Conservation (phyloP, 2,797 vertebrate genomes). For the Leuciscus waleckii region DNA sequence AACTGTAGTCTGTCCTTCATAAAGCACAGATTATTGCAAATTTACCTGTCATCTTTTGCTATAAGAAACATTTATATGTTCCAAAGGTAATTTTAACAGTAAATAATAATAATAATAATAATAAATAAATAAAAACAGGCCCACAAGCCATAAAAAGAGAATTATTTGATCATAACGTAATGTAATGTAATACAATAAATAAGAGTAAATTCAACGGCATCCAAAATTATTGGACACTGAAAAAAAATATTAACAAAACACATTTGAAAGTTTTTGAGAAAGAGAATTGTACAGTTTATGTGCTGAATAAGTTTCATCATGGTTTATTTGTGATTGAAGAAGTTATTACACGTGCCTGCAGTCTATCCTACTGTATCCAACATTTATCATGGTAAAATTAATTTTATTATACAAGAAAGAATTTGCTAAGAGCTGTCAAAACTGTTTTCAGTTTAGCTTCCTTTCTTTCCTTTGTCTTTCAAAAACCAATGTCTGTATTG, state of each 20-base stretch:
- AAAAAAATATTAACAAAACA: not conserved
- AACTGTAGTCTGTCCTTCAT: not conserved
- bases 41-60: not conserved
- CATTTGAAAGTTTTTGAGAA: not conserved
- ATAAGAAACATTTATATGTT: not conserved
- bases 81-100: not conserved
- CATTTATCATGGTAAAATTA: not conserved
- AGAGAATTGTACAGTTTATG: not conserved
- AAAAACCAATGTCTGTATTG: not conserved
- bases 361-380: not conserved
- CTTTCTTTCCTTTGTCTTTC: not conserved
- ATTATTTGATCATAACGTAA: not conserved
- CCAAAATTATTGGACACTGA: not conserved
- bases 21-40: not conserved
- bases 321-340: not conserved
- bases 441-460: not conserved
- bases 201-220: not conserved
- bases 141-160: not conserved
- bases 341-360: not conserved
- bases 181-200: not conserved
- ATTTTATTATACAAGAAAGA: constrained; percentile 1
- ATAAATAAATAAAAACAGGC: too few relatives aligned
- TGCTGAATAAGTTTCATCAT: not conserved
- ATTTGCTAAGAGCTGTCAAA: constrained; percentile 12
- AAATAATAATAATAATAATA: too few relatives aligned